These are phyloP conservation scores for Epinephelus fuscoguttatus DNA, from an alignment of 2,113 vertebrate genomes.

Conservation along the genomic window DNA sequence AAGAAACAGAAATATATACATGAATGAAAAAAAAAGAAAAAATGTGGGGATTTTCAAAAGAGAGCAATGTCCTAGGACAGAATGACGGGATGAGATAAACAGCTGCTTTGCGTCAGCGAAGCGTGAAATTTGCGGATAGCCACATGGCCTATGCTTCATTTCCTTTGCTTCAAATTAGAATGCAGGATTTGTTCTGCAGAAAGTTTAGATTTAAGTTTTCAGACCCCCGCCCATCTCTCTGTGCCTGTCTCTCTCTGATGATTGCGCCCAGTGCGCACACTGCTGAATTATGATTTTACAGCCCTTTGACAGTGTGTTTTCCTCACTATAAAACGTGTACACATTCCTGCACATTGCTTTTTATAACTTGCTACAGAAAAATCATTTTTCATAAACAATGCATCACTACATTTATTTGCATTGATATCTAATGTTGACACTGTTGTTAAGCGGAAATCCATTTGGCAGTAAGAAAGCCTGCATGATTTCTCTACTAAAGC, in stretches of 20 bases:
- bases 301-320: not conserved
- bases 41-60: not conserved
- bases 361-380: not conserved
- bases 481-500: constrained; percentile 19
- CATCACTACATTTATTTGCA: constrained; percentile 4
- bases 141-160: constrained; percentile 71
- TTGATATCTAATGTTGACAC: constrained; percentile 16
- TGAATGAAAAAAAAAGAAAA: not conserved
- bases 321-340: not conserved
- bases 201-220: constrained; percentile 53
- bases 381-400: not conserved
- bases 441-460: constrained; percentile 19
- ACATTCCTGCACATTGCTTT: not conserved
- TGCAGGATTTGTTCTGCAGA: constrained; percentile 69
- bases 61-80: not conserved
- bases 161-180: constrained; percentile 76
- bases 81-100: constrained; percentile 45
- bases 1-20: not conserved
- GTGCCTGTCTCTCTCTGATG: constrained; percentile 8
- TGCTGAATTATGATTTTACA: constrained; percentile 6
- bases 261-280: not conserved
- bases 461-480: constrained; percentile 28
- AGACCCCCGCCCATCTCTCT: constrained; percentile 47
- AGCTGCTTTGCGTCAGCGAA: constrained; percentile 75
- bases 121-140: constrained; percentile 74